These are phyloP conservation scores for Stichopus horrens DNA, from an alignment of 53 echinoderm and acorn worm species.

Conservation along the genomic window DNA sequence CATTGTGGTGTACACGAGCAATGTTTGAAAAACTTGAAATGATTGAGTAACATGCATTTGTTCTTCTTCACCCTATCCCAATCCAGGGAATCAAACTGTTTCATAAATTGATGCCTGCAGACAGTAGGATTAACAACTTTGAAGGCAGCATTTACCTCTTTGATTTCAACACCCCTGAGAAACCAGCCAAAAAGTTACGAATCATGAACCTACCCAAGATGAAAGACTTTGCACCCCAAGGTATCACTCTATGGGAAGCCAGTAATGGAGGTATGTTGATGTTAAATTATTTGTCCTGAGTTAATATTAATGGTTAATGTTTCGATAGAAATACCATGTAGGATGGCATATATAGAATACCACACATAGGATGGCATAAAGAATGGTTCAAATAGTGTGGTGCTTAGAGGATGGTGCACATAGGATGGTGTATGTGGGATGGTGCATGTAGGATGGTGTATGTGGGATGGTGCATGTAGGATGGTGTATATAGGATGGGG, in stretches of 20 bases:
- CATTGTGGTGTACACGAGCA: too few relatives aligned
- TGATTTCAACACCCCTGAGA: constrained; percentile 21
- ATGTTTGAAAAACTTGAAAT: too few relatives aligned
- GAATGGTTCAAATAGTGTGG: too few relatives aligned
- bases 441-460: too few relatives aligned
- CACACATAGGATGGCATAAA: too few relatives aligned
- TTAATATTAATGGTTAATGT: too few relatives aligned
- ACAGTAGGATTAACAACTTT: constrained; percentile 13
- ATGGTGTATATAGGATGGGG: too few relatives aligned
- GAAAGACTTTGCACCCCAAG: constrained; percentile 34
- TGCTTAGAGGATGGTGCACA: too few relatives aligned
- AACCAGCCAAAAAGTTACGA: constrained; percentile 21
- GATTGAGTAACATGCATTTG: neutral
- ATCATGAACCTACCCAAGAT: neutral
- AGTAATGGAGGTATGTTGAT: neutral
- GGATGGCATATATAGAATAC: too few relatives aligned
- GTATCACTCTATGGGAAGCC: constrained; percentile 18
- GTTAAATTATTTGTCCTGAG: neutral
- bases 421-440: too few relatives aligned
- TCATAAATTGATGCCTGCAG: constrained; percentile 14
- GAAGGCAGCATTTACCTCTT: constrained; percentile 30
- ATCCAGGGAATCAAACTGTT: constrained; percentile 29
- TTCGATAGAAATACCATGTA: too few relatives aligned
- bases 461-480: too few relatives aligned
- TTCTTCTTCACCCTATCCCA: neutral